Base-by-base conservation (phyloP, 2,113 vertebrate genomes). In the Stomatorhinus ivindoensis region DNA sequence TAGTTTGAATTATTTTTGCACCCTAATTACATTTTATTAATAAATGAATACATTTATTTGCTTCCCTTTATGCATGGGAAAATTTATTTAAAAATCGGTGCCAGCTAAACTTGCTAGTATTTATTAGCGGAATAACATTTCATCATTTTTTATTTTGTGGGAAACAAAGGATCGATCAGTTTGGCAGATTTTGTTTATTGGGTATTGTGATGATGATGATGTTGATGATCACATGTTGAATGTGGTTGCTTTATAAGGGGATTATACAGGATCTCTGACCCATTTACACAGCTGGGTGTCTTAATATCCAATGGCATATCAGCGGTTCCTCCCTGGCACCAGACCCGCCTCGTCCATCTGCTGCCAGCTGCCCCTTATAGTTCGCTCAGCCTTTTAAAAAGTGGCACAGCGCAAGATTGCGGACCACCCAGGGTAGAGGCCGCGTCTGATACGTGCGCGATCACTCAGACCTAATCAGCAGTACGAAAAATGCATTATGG, bases 401-500 rank as follows among this genome's bases (percentile, higher is more conserved):
- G 89, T 91, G 91, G 89, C 92, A 88, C 53, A 69, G 73, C 83
- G 44, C 91, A 92, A 91, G 92, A 73, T 92, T 89, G 90, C 10
- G 3, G 88, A 90, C 92, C 89, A 90, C 55, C 55, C 55, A 61
- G 55, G 24, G 55, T 91, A 55, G 86, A 90, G 58, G 90, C 92
- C 88, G 93, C 88, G 93, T 94, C 90, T 92, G 91, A 92, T 91
- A 93, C 69, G 0, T 6, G 69, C 27, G 83, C 73, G 90, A 88
- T 91, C 91, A 92, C 91, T 94, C 90, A 93, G 80, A 90, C 90
- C 91, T 94, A 94, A 96, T 95, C 93, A 94, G 92, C 86, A 91
- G 93, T 94, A 93, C 92, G 92, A 94, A 95, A 94, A 94, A 94
- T 94, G 94, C 92, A 95, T 96, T 95, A 94, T 85, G 93, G 91